A percentile compares a stretch with the other conserved stretches of the same genome.
Evolutionary conservation across 2,113 vertebrate species (phyloP).

Genomic region (Octodon degus): DNA sequence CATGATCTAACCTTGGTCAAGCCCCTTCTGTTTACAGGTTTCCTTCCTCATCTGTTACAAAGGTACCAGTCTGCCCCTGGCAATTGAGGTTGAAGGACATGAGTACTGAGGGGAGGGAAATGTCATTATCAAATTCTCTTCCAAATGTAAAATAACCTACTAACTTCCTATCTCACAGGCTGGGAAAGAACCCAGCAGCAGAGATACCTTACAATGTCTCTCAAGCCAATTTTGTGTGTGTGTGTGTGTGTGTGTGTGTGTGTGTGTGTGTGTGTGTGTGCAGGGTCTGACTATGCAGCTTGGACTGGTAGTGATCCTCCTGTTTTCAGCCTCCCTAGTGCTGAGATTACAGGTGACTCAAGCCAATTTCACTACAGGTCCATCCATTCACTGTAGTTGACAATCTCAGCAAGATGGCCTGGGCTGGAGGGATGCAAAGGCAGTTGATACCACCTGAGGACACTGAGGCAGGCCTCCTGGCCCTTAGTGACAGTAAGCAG

Average conservation of each 20-base stretch:
- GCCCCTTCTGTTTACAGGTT: not conserved
- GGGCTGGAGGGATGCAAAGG: not conserved
- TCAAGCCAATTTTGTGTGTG: not conserved
- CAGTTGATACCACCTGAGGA: not conserved
- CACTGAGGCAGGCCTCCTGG: not conserved
- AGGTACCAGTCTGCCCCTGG: not conserved
- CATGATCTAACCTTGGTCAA: not conserved
- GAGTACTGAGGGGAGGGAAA: not conserved
- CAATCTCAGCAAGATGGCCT: not conserved
- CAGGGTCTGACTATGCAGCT: no score
- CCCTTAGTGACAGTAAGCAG: not conserved
- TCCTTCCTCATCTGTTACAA: not conserved
- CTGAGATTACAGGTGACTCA: no score
- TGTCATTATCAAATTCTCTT: not conserved
- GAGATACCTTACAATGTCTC: not conserved
- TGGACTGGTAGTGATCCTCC: no score
- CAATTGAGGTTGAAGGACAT: not conserved
- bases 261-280: no score
- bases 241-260: no score
- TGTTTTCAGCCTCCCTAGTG: no score
- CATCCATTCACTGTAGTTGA: not conserved
- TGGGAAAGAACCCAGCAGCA: not conserved
- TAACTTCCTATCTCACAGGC: not conserved
- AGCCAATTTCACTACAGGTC: not conserved
- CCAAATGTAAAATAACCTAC: not conserved